A percentile compares a stretch with the other conserved stretches of the same genome.
phyloP scores from a whole-genome alignment of 1,140 invertebrate genomes.

The Rhagoletis pomonella region DNA sequence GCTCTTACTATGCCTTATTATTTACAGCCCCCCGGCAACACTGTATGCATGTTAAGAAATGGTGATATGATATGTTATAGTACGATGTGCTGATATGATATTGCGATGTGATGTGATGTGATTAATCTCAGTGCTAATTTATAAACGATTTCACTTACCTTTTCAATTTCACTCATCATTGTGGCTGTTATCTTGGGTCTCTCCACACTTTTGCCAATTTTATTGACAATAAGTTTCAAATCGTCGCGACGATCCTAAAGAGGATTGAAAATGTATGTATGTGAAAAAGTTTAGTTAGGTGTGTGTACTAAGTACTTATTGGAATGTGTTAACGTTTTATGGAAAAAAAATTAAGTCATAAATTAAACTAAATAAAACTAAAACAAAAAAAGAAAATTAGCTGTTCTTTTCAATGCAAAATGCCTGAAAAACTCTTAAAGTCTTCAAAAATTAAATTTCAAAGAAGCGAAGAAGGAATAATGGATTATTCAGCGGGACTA shows the following conservation, averaged over 20 bases:
- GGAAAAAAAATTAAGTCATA: too few species aligned
- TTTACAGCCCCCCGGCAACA: too few species aligned
- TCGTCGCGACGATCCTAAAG: slow-evolving; percentile 71
- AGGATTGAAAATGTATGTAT: neutral
- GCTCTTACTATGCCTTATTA: too few species aligned
- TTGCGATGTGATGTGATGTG: neutral
- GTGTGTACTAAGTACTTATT: neutral
- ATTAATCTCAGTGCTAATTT: neutral
- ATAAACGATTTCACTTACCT: slow-evolving; percentile 61
- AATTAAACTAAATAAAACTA: neutral
- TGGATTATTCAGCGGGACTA: too few species aligned
- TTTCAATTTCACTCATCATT: slow-evolving; percentile 73
- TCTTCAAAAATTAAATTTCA: too few species aligned
- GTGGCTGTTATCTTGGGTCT: slow-evolving; percentile 69
- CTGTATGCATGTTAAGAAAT: too few species aligned
- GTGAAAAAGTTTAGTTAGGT: neutral
- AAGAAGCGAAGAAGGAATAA: too few species aligned
- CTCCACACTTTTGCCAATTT: slow-evolving; percentile 70
- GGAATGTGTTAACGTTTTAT: neutral
- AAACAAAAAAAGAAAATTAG: neutral
- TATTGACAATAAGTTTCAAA: slow-evolving; percentile 71
- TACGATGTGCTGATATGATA: neutral
- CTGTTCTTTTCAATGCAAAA: too few species aligned
- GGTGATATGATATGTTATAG: too few species aligned
- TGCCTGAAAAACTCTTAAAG: too few species aligned